phyloP scores from a whole-genome alignment of 37 sponge, comb jelly and placozoan species.

The Oopsacas minuta region DNA sequence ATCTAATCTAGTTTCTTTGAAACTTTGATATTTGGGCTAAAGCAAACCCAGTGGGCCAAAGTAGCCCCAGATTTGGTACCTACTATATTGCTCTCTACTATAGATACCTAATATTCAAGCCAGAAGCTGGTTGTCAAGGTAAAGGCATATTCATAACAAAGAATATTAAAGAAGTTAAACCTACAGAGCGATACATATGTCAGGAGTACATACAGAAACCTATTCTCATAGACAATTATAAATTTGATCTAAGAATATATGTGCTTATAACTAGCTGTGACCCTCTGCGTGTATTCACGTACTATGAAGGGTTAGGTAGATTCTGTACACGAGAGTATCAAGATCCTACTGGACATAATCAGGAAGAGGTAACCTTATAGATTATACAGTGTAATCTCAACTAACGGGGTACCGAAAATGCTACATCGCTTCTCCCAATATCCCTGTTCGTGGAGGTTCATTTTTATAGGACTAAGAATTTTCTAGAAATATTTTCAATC shows the following conservation, averaged over 20 bases:
- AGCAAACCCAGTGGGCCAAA: too few relatives aligned
- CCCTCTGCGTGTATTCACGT: constrained; percentile 80
- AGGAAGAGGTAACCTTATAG: constrained; percentile 43
- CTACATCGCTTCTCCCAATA: too few relatives aligned
- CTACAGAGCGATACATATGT: constrained; percentile 72
- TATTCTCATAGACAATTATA: constrained; percentile 81
- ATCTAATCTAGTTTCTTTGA: too few relatives aligned
- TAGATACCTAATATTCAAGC: constrained; percentile 61
- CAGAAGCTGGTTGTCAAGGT: constrained; percentile 91
- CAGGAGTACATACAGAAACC: constrained; percentile 94
- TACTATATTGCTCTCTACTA: too few relatives aligned
- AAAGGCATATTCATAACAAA: constrained; percentile 82
- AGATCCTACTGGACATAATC: constrained; percentile 59
- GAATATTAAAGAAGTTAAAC: constrained; percentile 69
- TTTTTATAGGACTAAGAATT: too few relatives aligned
- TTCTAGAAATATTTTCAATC: too few relatives aligned
- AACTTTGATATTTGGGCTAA: too few relatives aligned
- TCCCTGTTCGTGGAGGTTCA: too few relatives aligned
- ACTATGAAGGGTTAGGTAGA: constrained; percentile 89
- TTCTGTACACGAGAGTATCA: constrained; percentile 73
- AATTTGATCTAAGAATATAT: constrained; percentile 93
- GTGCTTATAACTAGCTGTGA: constrained; percentile 95
- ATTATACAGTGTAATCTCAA: too few relatives aligned
- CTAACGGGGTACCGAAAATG: too few relatives aligned
- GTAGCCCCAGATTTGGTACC: too few relatives aligned